Base-by-base conservation (phyloP, 92 coral and sea anemone genomes). In the Epizoanthus illoricatus region DNA sequence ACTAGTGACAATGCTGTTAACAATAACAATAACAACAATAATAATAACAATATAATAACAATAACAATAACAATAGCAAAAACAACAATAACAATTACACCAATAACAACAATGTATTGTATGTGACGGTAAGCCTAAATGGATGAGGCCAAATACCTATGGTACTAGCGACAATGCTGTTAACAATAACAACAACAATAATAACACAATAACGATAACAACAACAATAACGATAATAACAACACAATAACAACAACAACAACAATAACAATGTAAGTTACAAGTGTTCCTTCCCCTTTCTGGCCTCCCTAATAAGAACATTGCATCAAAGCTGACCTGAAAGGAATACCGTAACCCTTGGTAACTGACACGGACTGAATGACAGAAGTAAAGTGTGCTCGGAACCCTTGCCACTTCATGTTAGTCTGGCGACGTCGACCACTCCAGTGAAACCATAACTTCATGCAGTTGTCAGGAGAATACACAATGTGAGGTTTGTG, bases 381-480 rank as follows among this genome's bases (percentile, higher is more conserved):
- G 8, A 58, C 17, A 3, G 81, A 62, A 8, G 17, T 61, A 58
- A n/a, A 76, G 57, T 62, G 17, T 42, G 57, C 81, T 42, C 70
- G 19, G 60, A 76, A 76, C 9, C 81, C 81, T 52, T 76, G 81
- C 81, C 81, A 76, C 13, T 33, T 62, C 3, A 39, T 18, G 19
- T 7, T 13, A 0, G 10, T 43, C 81, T 40, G 40, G 57, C 19
- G 10, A 15, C 21, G 41, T 62, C 20, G 81, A 1, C 81, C 81
- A 61, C 71, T 76, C 81, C 81, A 76, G 21, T 76, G 81, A 76
- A 76, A 76, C 7, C 49, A 71, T 40, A 76, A 61, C 71, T 76
- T 76, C 58, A 76, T 76, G 17, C 81, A 76, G 55, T 76, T 24
- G 49, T 76, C 81, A 16, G 66, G 55, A 17, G 81, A 76, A 19